phyloP scores from a whole-genome alignment of 2,888 invertebrate genomes.

The Polyploca ridens region DNA sequence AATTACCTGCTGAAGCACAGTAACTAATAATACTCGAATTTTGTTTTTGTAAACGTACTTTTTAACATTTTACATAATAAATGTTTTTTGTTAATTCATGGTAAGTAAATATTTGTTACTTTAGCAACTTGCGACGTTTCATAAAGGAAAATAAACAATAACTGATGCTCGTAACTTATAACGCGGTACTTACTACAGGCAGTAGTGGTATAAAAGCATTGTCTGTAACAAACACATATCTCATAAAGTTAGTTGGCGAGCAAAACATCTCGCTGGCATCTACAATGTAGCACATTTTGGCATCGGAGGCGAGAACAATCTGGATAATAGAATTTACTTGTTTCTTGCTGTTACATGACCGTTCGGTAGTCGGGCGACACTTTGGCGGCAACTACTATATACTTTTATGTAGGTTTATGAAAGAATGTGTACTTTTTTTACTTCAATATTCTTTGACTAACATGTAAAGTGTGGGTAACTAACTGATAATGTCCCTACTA shows the following conservation, averaged over 20 bases:
- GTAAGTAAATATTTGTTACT: conserved; percentile 9
- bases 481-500: too few relatives aligned
- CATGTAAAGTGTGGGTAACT: too few relatives aligned
- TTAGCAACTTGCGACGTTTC: conserved; percentile 26
- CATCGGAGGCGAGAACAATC: conserved; percentile 80
- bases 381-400: conserved; percentile 36
- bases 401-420: conserved; percentile 27
- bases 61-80: too few relatives aligned
- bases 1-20: background rate
- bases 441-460: too few relatives aligned
- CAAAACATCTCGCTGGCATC: conserved; percentile 66
- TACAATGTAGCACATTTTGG: conserved; percentile 73
- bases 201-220: conserved; percentile 65
- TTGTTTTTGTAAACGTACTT: too few relatives aligned
- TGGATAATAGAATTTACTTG: conserved; percentile 69
- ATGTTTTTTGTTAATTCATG: background rate
- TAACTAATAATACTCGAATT: background rate
- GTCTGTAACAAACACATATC: conserved; percentile 71
- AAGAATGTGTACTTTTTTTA: conserved; percentile 18
- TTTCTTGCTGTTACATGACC: conserved; percentile 50
- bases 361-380: conserved; percentile 46
- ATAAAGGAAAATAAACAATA: conserved; percentile 67
- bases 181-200: conserved; percentile 33
- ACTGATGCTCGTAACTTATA: conserved; percentile 58
- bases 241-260: conserved; percentile 79